A percentile compares a stretch with the other conserved stretches of the same genome.
These are phyloP conservation scores for Neodiprion virginianus DNA, from an alignment of 1,140 invertebrate genomes.

Conservation along the genomic window DNA sequence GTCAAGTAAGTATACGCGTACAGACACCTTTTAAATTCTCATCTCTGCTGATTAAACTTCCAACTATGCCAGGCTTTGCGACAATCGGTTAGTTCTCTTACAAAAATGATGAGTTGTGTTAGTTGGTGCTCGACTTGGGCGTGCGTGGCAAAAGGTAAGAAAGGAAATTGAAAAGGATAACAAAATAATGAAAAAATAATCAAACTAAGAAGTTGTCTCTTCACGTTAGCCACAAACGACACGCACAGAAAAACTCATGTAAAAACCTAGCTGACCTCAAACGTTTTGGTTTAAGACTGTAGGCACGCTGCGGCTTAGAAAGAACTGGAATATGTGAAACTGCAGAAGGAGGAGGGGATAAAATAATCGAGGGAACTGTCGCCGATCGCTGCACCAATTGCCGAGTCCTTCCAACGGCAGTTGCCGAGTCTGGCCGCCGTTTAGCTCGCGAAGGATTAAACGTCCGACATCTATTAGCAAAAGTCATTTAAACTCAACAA, in stretches of 20 bases:
- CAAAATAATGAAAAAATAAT: background rate
- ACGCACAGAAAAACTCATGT: slow-evolving; percentile 39
- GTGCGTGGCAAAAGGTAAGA: slow-evolving; percentile 4
- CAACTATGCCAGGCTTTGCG: too few species aligned
- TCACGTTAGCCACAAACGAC: slow-evolving; percentile 41
- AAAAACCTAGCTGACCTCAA: slow-evolving; percentile 55
- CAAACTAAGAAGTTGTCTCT: slow-evolving; percentile 23
- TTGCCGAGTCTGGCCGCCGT: slow-evolving; percentile 46
- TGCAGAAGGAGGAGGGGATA: slow-evolving; percentile 28
- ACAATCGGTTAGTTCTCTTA: background rate
- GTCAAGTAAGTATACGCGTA: too few species aligned
- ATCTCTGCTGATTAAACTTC: too few species aligned
- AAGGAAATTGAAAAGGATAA: slow-evolving; percentile 27
- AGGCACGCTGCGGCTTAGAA: slow-evolving; percentile 55
- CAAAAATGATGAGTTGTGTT: slow-evolving; percentile 1
- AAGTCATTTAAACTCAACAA: slow-evolving; percentile 24
- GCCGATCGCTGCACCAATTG: slow-evolving; percentile 54
- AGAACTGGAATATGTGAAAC: slow-evolving; percentile 48
- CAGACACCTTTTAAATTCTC: too few species aligned
- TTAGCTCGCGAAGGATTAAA: slow-evolving; percentile 57
- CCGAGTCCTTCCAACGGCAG: slow-evolving; percentile 41
- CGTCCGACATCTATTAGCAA: slow-evolving; percentile 57
- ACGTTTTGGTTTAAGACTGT: slow-evolving; percentile 59
- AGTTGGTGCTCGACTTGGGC: background rate
- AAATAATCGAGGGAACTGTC: slow-evolving; percentile 51